A percentile compares a stretch with the other conserved stretches of the same genome.
Conservation (phyloP, 2,888 invertebrate species). For the Macaria liturata region DNA sequence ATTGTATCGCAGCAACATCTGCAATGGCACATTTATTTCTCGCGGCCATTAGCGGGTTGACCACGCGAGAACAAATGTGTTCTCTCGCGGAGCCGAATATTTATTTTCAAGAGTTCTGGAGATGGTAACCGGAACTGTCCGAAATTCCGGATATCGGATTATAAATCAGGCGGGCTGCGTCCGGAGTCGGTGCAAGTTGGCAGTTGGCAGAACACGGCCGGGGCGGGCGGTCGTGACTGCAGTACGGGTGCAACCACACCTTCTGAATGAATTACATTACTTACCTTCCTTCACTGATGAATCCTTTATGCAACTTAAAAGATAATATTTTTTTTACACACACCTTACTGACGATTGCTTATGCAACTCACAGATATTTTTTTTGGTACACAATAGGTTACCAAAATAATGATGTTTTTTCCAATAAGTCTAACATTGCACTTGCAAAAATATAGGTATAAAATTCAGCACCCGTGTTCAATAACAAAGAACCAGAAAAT, state of each 20-base stretch:
- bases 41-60: constrained; percentile 36
- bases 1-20: constrained; percentile 28
- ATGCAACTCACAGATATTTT: too few relatives aligned
- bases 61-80: constrained; percentile 41
- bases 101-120: constrained; percentile 38
- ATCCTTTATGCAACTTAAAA: too few relatives aligned
- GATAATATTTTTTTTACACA: too few relatives aligned
- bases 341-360: too few relatives aligned
- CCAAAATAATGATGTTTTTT: too few relatives aligned
- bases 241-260: constrained; percentile 12
- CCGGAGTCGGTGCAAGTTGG: constrained; percentile 49
- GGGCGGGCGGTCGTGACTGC: constrained; percentile 33
- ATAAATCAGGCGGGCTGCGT: constrained; percentile 61
- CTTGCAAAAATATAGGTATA: too few relatives aligned
- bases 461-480: too few relatives aligned
- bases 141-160: constrained; percentile 54
- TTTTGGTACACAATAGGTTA: too few relatives aligned
- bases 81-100: constrained; percentile 37
- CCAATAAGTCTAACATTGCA: too few relatives aligned
- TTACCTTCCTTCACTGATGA: too few relatives aligned
- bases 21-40: constrained; percentile 42
- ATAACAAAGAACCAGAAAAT: too few relatives aligned
- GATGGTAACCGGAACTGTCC: constrained; percentile 39
- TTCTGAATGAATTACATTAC: too few relatives aligned
- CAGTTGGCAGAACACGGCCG: constrained; percentile 41